phyloP scores from a whole-genome alignment of 2,888 invertebrate species.

The Metellina segmentata region DNA sequence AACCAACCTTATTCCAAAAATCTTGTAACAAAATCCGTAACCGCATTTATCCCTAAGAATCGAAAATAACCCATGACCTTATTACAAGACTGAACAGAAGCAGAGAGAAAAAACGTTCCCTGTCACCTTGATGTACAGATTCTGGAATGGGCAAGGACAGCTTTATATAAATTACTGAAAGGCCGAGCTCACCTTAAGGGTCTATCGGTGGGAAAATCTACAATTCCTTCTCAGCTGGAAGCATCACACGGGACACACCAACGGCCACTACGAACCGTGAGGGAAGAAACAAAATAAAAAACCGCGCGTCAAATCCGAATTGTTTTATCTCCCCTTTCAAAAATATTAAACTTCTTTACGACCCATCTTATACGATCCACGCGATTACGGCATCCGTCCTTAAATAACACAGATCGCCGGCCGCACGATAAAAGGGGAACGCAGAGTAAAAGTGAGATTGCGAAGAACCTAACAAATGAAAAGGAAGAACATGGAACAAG shows the following conservation, averaged over 20 bases:
- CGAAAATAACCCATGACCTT: background rate
- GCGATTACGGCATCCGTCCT: background rate
- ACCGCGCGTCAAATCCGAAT: background rate
- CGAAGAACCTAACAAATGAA: background rate
- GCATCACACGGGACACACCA: background rate
- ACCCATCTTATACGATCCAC: slow-evolving; percentile 1
- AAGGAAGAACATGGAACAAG: background rate
- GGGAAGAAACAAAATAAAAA: slow-evolving; percentile 3
- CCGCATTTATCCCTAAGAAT: no score
- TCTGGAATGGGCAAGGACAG: background rate
- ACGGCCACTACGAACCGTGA: background rate
- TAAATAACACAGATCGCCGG: background rate
- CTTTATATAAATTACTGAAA: slow-evolving; percentile 15
- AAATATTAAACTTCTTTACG: slow-evolving; percentile 40
- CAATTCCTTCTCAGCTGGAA: slow-evolving; percentile 6
- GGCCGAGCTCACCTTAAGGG: background rate
- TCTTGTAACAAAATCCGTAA: no score
- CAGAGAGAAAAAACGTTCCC: background rate
- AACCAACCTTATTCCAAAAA: no score
- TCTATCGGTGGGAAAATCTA: slow-evolving; percentile 59
- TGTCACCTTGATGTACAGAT: slow-evolving; percentile 1
- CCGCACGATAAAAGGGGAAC: background rate
- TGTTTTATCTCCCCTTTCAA: slow-evolving; percentile 51
- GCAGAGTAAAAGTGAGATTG: slow-evolving; percentile 38
- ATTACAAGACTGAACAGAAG: background rate